Evolutionary conservation across 1,140 invertebrate species (phyloP), one percentile per base, ranked within the genome.

Genomic region (Tetranychus cinnabarinus): DNA sequence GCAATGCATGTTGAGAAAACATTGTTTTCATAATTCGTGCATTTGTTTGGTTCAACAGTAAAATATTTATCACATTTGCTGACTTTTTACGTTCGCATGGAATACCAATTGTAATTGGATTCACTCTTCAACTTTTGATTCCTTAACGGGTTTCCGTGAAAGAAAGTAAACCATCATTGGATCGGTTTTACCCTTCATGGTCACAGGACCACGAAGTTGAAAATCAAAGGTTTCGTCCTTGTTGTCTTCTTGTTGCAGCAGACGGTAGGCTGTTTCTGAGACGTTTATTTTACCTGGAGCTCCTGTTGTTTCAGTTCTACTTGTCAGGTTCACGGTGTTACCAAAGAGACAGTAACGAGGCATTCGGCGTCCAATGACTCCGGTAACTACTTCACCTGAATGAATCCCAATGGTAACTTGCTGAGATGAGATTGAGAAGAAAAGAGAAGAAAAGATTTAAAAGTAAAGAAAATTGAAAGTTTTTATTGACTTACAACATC

Each of bases 311-410:
- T 97, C 91, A 2, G 88, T 93, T 64, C 91, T 77, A 70, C 88
- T 92, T 42, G 90, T 93, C 34, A 96, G 72, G 74, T 96, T 96
- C 0, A 97, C 91, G 0, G 90, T 95, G 72, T 95, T 95, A 31
- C 91, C 91, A 70, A 96, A 97, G 2, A 97, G 78, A 74, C 90
- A 96, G 70, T 95, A 97, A n/a, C 90, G 80, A 0, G 91, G 91
- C 85, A 95, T 92, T 59, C 88, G 81, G 75, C 93, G 88, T 3
- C 91, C 91, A 63, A 96, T 95, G 2, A 96, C 90, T 15, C 91
- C 91, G 1, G 90, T 93, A 39, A 96, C 88, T 6, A 93, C 89
- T 73, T 95, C 89, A 1, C 91, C 91, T 13, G 86, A 86, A 71
- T 97, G 91, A 63, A 96, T 91, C 13, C 91, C 91, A 66, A 97